A percentile compares a stretch with the other conserved stretches of the same genome.
Conservation (phyloP, 1,140 invertebrate species). For the Nasonia giraulti region DNA sequence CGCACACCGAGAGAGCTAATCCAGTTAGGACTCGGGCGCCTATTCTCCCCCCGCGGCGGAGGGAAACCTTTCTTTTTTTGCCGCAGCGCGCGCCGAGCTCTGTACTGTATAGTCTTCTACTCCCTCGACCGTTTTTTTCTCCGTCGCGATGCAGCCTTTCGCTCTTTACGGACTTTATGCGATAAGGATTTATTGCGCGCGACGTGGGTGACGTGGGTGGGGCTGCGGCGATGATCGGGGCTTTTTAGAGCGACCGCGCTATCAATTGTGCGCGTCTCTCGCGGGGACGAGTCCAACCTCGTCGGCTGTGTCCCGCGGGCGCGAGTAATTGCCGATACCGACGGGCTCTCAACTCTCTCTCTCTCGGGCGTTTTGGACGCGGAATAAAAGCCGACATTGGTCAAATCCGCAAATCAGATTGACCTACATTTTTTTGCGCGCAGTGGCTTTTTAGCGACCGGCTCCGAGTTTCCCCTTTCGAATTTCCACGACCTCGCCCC, state of each 20-base stretch:
- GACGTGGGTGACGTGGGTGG: too few species aligned
- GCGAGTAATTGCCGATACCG: too few species aligned
- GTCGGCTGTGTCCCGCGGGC: too few species aligned
- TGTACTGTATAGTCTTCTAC: not conserved
- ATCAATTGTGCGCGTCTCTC: not conserved
- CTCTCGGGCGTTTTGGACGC: not conserved
- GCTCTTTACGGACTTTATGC: not conserved
- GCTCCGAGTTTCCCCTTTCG: not conserved
- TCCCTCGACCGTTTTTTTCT: not conserved
- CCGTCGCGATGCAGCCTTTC: not conserved
- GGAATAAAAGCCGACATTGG: slow-evolving; percentile 30
- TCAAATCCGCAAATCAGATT: slow-evolving; percentile 35
- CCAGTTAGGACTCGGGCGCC: slow-evolving; percentile 21
- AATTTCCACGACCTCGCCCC: too few species aligned
- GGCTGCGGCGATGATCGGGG: not conserved
- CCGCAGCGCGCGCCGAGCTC: not conserved
- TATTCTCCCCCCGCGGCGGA: not conserved
- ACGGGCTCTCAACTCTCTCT: too few species aligned
- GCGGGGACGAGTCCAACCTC: slow-evolving; percentile 13
- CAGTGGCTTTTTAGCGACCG: not conserved
- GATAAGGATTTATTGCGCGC: not conserved
- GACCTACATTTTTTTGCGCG: slow-evolving; percentile 7
- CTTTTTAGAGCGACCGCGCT: not conserved
- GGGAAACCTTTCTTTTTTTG: slow-evolving; percentile 33
- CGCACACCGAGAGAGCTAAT: slow-evolving; percentile 33